Evolutionary conservation across 2,888 invertebrate species (phyloP), one percentile per base, ranked within the genome.

Genomic region (Argyresthia albistria): DNA sequence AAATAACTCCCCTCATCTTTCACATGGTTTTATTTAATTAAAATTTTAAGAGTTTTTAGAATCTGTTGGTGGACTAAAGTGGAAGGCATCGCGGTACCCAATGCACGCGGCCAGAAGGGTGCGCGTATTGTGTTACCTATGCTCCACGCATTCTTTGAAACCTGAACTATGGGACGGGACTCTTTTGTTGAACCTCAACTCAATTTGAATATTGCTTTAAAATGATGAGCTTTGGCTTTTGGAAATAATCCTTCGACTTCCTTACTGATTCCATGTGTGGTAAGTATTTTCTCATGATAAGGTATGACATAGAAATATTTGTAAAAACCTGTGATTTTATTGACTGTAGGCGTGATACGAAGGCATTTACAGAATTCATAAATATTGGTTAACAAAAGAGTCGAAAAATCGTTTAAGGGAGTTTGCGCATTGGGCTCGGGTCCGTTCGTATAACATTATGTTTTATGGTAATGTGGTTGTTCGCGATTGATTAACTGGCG

Each of bases 391-490:
- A 80, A 86, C 86, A 87, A 87, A 84, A 78, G 83, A 72, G 68
- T 78, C 73, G 73, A 75, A 76, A 78, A 76, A 79, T 78, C 82
- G 77, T 84, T 84, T 84, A 84, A 82, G 82, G 53, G 43, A 46
- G 15, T 48, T 52, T 14, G 80, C 65, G 67, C 74, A 81, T 72
- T 43, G 51, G 76, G 50, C 71, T 65, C 74, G 73, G 76, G 77
- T 80, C 74, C 76, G 73, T 69, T 72, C 74, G 77, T 77, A 76
- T 84, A 79, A 79, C 79, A 78, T 81, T 81, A 80, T 59, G 80
- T 80, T 80, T 80, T 86, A 86, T 86, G 84, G 80, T 87, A 86
- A 87, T 86, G 83, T 80, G 82, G 80, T 82, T 84, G 83, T 84
- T 78, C 67, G 73, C 76, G 75, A 82, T 82, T 81, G 81, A 86